phyloP scores from a whole-genome alignment of 2,888 invertebrate genomes.

The Ornithoptera priamus region DNA sequence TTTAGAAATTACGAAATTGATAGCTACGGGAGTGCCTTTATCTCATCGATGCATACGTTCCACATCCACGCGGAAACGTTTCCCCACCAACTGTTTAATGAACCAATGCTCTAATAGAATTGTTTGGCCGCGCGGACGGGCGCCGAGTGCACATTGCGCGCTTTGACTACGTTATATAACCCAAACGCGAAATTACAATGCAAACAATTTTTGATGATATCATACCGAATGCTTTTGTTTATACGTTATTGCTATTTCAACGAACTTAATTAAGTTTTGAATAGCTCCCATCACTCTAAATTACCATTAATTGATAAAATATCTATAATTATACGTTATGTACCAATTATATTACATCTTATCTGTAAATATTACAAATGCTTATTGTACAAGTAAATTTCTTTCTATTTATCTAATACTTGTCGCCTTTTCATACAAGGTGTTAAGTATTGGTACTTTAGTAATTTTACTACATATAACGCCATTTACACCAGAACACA shows the following conservation, averaged over 20 bases:
- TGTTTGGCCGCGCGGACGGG: slow-evolving; percentile 17
- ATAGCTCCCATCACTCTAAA: background rate
- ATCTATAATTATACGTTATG: background rate
- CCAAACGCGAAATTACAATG: slow-evolving; percentile 26
- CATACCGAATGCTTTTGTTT: slow-evolving; percentile 6
- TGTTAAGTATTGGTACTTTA: no score
- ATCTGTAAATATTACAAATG: no score
- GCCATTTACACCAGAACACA: no score
- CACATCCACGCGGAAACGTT: slow-evolving; percentile 25
- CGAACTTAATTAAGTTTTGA: slow-evolving; percentile 3
- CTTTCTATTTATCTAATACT: no score
- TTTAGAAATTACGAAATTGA: slow-evolving; percentile 23
- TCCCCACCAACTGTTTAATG: slow-evolving; percentile 25
- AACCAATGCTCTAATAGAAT: slow-evolving; percentile 31
- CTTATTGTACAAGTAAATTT: no score
- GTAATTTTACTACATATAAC: no score
- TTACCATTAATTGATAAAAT: background rate
- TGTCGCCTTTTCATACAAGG: no score
- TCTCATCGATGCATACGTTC: slow-evolving; percentile 25
- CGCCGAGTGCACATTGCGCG: slow-evolving; percentile 16
- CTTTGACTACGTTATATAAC: slow-evolving; percentile 23
- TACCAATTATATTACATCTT: no score
- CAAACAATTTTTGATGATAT: slow-evolving; percentile 26
- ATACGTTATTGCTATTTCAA: background rate
- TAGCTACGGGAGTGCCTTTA: slow-evolving; percentile 14